Evolutionary conservation across 2,113 vertebrate genomes (phyloP).

Genomic region (Daboia siamensis): DNA sequence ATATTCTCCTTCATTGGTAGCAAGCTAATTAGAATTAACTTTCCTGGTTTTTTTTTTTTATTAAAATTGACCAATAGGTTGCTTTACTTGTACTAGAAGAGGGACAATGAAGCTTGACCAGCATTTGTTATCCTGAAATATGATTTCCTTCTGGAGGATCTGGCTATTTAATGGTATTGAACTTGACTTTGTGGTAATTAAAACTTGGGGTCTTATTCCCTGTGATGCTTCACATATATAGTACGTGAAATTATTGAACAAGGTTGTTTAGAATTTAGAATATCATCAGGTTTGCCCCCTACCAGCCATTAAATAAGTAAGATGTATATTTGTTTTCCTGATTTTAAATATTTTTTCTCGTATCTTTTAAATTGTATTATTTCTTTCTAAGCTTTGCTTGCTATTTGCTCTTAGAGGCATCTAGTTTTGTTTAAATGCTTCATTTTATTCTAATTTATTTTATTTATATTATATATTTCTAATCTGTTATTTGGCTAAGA

Average conservation of each 20-base stretch:
- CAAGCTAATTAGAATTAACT: neutral
- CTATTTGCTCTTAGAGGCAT: neutral
- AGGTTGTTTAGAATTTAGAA: neutral
- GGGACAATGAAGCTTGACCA: neutral
- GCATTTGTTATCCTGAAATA: too few species aligned
- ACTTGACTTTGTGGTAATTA: neutral
- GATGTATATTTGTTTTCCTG: neutral
- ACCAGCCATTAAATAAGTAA: neutral
- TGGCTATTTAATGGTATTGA: neutral
- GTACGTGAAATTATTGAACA: neutral
- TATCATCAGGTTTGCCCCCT: neutral
- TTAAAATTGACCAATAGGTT: neutral
- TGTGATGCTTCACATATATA: neutral
- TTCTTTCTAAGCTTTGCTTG: neutral
- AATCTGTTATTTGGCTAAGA: neutral
- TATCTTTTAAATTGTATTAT: neutral
- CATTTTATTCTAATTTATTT: neutral
- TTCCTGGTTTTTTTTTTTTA: neutral
- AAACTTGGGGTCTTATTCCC: neutral
- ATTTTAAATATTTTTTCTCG: neutral
- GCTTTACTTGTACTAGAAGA: neutral
- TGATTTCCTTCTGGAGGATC: neutral
- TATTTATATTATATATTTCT: neutral
- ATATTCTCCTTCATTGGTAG: too few species aligned
- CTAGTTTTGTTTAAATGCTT: neutral